phyloP scores from a whole-genome alignment of 2,888 invertebrate genomes.

The Girardia tigrina region DNA sequence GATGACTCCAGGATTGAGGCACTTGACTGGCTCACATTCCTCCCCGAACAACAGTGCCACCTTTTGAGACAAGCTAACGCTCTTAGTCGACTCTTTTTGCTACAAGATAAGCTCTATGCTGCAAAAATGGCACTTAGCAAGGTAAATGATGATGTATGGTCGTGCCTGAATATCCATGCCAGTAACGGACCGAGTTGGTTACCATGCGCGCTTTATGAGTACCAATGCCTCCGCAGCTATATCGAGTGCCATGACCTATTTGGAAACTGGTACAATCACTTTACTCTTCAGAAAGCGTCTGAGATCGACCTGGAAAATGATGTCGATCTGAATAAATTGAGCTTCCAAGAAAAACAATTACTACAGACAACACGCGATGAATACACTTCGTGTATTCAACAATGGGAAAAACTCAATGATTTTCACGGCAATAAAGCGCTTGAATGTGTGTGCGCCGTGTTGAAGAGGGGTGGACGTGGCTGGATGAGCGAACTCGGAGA shows the following conservation, averaged over 20 bases:
- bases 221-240: neutral
- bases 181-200: neutral
- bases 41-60: neutral
- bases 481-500: neutral
- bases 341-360: neutral
- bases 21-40: neutral
- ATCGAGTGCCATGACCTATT: neutral
- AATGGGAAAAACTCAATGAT: neutral
- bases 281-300: neutral
- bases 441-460: neutral
- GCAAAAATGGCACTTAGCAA: neutral
- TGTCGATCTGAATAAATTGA: neutral
- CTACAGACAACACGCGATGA: neutral
- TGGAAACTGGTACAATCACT: neutral
- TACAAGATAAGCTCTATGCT: neutral
- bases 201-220: neutral
- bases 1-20: neutral
- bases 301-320: neutral
- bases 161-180: neutral
- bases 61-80: neutral
- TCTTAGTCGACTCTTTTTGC: neutral
- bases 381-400: neutral
- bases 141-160: neutral
- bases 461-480: neutral
- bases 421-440: neutral